Percentiles rank a stretch among this genome's conserved stretches.
Conservation (phyloP, 2,113 vertebrate genomes). For the Malurus melanocephalus region DNA sequence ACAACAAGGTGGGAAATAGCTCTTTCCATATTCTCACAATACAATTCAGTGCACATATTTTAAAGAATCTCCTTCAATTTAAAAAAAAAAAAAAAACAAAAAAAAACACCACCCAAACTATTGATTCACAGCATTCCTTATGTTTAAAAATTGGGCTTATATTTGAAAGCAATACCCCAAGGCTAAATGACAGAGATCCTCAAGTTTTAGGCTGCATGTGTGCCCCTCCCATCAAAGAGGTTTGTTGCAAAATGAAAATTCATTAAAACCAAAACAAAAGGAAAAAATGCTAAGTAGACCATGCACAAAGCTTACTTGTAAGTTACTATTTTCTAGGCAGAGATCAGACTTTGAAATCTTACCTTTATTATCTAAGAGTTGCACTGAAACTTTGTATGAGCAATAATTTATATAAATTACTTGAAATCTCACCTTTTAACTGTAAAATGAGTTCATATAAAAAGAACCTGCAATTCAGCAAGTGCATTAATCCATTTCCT, state of each 20-base stretch:
- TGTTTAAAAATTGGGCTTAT: background rate
- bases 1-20: background rate
- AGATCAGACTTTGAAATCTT: background rate
- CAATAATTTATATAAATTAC: background rate
- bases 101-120: background rate
- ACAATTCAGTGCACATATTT: background rate
- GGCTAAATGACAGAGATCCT: background rate
- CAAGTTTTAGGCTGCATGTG: background rate
- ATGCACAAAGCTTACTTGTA: background rate
- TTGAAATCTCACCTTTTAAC: background rate
- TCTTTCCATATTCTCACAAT: background rate
- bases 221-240: background rate
- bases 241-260: background rate
- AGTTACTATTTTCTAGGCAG: background rate
- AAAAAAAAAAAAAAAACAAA: background rate
- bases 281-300: background rate
- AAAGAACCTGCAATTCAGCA: constrained; percentile 21
- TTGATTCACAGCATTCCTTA: background rate
- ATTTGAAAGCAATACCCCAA: background rate
- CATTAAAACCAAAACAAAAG: background rate
- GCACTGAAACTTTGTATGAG: background rate
- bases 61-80: background rate
- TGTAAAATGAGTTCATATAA: constrained; percentile 26
- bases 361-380: background rate
- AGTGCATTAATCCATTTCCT: constrained; percentile 17